Base-by-base conservation (phyloP, 1,140 invertebrate genomes). In the Alviniconcha marisindica region DNA sequence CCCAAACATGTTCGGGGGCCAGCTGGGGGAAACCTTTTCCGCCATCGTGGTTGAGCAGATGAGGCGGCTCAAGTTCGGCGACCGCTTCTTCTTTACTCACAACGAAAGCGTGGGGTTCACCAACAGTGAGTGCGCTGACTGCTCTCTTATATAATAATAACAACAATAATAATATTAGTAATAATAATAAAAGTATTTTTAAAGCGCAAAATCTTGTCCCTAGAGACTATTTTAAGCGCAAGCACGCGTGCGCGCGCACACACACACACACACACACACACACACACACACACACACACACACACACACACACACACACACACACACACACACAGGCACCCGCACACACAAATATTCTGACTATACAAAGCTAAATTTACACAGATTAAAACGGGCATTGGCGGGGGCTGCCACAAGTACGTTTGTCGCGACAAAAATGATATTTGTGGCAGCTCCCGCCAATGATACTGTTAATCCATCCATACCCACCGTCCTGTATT, bases 61-160 rank as follows among this genome's bases (percentile, higher is more conserved):
- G 63, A 33, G 5, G 12, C 31, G 44, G 0, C 21, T 79, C 31
- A 85, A 83, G 66, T 82, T 82, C 69, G 84, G 84, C 1, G 84
- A 85, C 66, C 44, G 80, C 5, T 82, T 79, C 74, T 85, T 84
- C 77, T 84, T 81, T 48, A 63, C 76, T 1, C 76, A 79, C 21
- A 4, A 51, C 10, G 21, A 40, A 7, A 24, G 5, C 40, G 12
- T 7, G 21, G 42, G 33, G 21, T 84, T 84, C 51, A 84, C 38
- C 5, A 31, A 77, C 24, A 71, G 83, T 81, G 76, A 82, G 48
- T 77, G 24, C 5, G 31, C 0, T 18, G 4, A 60, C 24, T 4
- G 15, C n/a, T 60, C 4, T 21, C 24, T 24, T 60, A 28, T 4
- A 10, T 60, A 7, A 60, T 60, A 14, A 7, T 4, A 4, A 5